Base-by-base conservation (phyloP, 92 coral and sea anemone genomes). In the Plumapathes pennacea region DNA sequence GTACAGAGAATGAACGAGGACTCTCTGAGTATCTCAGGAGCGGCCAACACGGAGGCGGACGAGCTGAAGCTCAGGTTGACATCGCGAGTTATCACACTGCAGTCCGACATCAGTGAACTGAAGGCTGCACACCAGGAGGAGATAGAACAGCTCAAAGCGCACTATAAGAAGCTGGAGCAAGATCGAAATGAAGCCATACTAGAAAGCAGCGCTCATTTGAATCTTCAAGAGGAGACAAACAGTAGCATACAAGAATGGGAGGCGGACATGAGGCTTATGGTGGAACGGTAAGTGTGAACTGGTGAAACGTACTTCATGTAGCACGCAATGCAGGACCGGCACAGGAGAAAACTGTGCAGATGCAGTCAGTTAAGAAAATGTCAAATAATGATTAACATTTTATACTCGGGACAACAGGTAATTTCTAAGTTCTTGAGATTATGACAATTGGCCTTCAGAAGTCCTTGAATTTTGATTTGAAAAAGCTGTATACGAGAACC, bases 101-200 rank as follows among this genome's bases (percentile, higher is more conserved):
- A 94, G 72, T 94, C 99, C 0, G 99, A 94, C 57, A 89, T 94
- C 52, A 94, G 96, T 42, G 99, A 94, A 43, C 79, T 94, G 10
- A 94, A 81, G 43, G 89, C 96, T 2, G 86, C 89, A 3, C 96
- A 89, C 19, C 94, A 89, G 20, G 71, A 69, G 8, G 90, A 77
- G 40, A 13, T 89, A 2, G 90, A 68, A 37, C 78, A 77, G 50
- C 57, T 77, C 23, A 83, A 85, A 38, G 85, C 75, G 31, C 70
- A 82, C 25, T 90, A 86, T 64, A 82, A 82, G 71, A 79, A 70
- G 50, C 32, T 86, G 24, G 95, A 75, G 47, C 71, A 67, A 45
- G 84, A 77, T 6, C 69, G 96, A 12, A 70, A 82, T 48, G 96
- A 88, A 34, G 90, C 96, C 53, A 88, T 88, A 33, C 48, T 88